Conservation (phyloP, 1,140 invertebrate species). For the Pseudachorutes palmiensis region DNA sequence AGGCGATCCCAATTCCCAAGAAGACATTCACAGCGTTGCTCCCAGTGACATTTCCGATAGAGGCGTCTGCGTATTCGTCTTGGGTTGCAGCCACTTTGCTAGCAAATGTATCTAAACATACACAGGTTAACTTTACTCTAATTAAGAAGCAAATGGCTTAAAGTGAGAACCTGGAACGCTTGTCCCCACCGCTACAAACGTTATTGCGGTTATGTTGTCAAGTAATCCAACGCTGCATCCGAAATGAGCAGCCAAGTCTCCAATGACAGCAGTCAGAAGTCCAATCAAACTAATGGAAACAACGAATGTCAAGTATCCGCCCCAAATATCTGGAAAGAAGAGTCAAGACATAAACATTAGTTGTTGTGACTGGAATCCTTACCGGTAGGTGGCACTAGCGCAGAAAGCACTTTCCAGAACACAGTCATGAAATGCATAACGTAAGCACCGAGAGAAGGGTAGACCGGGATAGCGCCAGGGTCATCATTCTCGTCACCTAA, state of each 20-base stretch:
- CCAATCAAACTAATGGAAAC: slow-evolving; percentile 51
- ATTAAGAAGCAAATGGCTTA: background rate
- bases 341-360: background rate
- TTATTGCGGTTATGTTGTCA: slow-evolving; percentile 58
- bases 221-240: slow-evolving; percentile 55
- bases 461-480: slow-evolving; percentile 42
- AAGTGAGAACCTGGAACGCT: slow-evolving; percentile 51
- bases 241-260: slow-evolving; percentile 57
- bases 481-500: background rate
- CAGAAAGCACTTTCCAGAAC: slow-evolving; percentile 48
- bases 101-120: slow-evolving; percentile 98
- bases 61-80: slow-evolving; percentile 96
- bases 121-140: slow-evolving; percentile 38
- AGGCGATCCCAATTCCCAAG: slow-evolving; percentile 75
- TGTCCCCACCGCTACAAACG: slow-evolving; percentile 57
- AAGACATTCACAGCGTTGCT: slow-evolving; percentile 97
- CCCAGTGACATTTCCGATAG: slow-evolving; percentile 96
- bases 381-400: slow-evolving; percentile 47
- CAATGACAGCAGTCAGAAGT: slow-evolving; percentile 55
- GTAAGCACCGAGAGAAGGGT: slow-evolving; percentile 49
- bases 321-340: slow-evolving; percentile 45
- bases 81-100: slow-evolving; percentile 96
- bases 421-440: slow-evolving; percentile 60
- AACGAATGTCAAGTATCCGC: slow-evolving; percentile 55
- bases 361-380: slow-evolving; percentile 31